These are phyloP conservation scores for Fissipunctia ypsillon DNA, from an alignment of 2,888 invertebrate genomes.

Conservation along the genomic window DNA sequence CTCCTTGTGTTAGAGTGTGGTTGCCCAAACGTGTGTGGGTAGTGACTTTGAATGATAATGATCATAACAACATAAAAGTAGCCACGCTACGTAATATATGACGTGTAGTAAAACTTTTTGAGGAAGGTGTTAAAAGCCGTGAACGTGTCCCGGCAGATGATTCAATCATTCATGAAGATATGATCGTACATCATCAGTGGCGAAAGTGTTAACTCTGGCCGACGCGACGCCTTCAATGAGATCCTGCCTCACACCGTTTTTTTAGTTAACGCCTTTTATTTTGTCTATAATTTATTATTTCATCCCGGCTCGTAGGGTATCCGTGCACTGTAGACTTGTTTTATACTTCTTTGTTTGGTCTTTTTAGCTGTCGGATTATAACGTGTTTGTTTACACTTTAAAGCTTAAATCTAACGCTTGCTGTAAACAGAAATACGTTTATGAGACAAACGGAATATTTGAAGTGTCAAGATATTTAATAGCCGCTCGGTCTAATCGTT, in stretches of 20 bases:
- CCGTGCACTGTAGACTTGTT: slow-evolving; percentile 65
- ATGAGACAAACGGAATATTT: slow-evolving; percentile 61
- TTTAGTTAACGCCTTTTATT: slow-evolving; percentile 80
- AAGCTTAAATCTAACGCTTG: slow-evolving; percentile 63
- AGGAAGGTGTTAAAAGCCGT: slow-evolving; percentile 89
- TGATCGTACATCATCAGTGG: slow-evolving; percentile 88
- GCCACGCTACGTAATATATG: slow-evolving; percentile 87
- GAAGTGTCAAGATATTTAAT: slow-evolving; percentile 70
- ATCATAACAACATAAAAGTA: slow-evolving; percentile 89
- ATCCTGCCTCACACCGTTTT: slow-evolving; percentile 76
- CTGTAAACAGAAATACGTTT: slow-evolving; percentile 68
- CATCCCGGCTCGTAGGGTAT: slow-evolving; percentile 71
- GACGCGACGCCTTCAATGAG: slow-evolving; percentile 79
- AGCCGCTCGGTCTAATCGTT: slow-evolving; percentile 60
- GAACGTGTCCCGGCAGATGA: slow-evolving; percentile 88
- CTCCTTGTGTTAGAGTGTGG: slow-evolving; percentile 69
- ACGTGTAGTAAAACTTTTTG: slow-evolving; percentile 88
- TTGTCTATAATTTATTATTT: slow-evolving; percentile 80
- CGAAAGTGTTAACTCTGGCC: slow-evolving; percentile 86
- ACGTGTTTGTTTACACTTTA: slow-evolving; percentile 68
- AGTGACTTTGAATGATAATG: slow-evolving; percentile 89
- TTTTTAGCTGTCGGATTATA: slow-evolving; percentile 71
- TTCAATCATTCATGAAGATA: slow-evolving; percentile 89
- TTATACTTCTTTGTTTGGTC: slow-evolving; percentile 70
- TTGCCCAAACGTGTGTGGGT: slow-evolving; percentile 81